Percentiles rank a stretch among this genome's conserved stretches.
These are phyloP conservation scores for Poicephalus gulielmi DNA, from an alignment of 2,113 vertebrate genomes.

Conservation along the genomic window DNA sequence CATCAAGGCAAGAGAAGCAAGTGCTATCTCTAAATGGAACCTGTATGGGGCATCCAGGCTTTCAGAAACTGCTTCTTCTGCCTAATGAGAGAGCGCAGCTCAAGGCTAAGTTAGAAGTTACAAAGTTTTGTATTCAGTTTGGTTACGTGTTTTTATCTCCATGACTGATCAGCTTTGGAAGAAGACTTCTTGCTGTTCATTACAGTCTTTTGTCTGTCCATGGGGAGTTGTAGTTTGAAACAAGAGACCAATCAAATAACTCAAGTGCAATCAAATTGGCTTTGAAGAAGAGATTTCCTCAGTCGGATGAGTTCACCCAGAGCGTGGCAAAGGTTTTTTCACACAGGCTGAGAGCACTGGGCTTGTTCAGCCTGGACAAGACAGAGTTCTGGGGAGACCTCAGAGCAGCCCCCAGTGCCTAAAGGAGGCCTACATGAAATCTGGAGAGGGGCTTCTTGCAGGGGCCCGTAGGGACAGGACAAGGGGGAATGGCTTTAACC, in stretches of 20 bases:
- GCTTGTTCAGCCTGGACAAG: not conserved
- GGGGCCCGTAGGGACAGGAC: not conserved
- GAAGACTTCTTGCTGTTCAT: slow-evolving; percentile 34
- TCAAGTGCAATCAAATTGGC: not conserved
- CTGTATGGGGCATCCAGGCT: not conserved
- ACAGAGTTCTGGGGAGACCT: not conserved
- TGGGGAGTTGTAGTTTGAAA: slow-evolving; percentile 25
- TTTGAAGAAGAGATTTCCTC: slow-evolving; percentile 7
- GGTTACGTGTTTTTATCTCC: not conserved
- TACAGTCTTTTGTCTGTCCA: slow-evolving; percentile 43
- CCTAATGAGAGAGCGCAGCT: not conserved
- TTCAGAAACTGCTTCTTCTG: not conserved
- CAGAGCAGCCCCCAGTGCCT: not conserved
- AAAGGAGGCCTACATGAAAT: not conserved
- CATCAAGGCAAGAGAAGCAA: not conserved
- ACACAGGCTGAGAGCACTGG: not conserved
- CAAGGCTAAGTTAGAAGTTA: not conserved
- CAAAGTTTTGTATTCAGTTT: slow-evolving; percentile 2
- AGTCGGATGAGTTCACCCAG: not conserved
- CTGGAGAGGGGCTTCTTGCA: not conserved
- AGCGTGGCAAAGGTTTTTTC: not conserved
- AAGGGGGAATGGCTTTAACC: not conserved
- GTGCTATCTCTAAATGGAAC: not conserved
- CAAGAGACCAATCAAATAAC: slow-evolving; percentile 49
- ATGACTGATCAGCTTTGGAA: slow-evolving; percentile 17